These are phyloP conservation scores for Acrocephalus arundinaceus DNA, from an alignment of 2,113 vertebrate species.

Conservation along the genomic window DNA sequence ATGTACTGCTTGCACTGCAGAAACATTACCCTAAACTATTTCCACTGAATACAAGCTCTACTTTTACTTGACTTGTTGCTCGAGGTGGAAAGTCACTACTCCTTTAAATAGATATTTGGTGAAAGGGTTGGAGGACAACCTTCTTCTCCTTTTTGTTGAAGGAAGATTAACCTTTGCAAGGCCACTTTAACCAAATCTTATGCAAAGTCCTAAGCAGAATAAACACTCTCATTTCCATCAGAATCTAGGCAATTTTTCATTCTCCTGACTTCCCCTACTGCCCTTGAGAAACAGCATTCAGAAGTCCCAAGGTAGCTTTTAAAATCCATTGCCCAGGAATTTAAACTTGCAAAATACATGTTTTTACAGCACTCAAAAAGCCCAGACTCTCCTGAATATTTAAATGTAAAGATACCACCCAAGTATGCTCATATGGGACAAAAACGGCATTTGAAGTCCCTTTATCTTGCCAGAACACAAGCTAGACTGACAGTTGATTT, in stretches of 20 bases:
- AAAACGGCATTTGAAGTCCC: not conserved
- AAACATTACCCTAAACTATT: not conserved
- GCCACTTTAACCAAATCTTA: slow-evolving; percentile 11
- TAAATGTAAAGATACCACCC: not conserved
- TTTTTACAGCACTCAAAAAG: not conserved
- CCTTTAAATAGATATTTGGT: not conserved
- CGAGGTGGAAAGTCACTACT: not conserved
- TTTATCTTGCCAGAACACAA: slow-evolving; percentile 7
- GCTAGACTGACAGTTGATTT: not conserved
- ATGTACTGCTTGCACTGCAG: not conserved
- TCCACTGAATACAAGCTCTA: not conserved
- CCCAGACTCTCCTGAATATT: not conserved
- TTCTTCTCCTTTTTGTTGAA: not conserved
- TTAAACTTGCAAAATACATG: not conserved
- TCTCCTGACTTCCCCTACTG: not conserved
- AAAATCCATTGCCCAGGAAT: not conserved
- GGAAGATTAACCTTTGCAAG: not conserved
- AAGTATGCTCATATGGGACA: not conserved
- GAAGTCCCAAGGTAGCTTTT: not conserved
- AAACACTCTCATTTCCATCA: not conserved
- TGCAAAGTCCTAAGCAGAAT: not conserved
- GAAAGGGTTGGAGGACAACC: not conserved
- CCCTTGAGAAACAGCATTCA: not conserved
- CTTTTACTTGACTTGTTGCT: not conserved
- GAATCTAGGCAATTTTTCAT: slow-evolving; percentile 20